phyloP scores from a whole-genome alignment of 2,797 vertebrate genomes.

The Jordanella pulchra region DNA sequence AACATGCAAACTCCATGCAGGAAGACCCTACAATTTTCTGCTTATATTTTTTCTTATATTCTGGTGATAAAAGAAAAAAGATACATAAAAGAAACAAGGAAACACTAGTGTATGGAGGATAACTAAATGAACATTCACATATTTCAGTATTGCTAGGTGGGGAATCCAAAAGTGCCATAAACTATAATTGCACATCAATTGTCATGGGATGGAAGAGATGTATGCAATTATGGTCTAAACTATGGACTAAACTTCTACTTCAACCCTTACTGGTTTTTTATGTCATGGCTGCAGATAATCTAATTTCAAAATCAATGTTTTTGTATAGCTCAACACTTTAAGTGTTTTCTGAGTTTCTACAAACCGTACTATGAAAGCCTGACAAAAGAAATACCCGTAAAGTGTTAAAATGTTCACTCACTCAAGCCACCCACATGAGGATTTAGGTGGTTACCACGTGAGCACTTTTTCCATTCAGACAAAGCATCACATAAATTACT shows the following conservation, averaged over 20 bases:
- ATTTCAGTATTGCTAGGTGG: neutral
- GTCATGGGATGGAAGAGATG: neutral
- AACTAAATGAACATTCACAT: neutral
- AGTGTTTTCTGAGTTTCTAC: neutral
- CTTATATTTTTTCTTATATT: neutral
- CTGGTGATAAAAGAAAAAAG: neutral
- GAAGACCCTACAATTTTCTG: too few relatives aligned
- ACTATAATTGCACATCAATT: neutral
- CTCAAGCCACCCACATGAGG: neutral
- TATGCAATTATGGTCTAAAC: neutral
- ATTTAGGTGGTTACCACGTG: constrained; percentile 20
- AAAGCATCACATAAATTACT: constrained; percentile 48
- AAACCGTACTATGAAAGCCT: neutral
- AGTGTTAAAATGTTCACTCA: constrained; percentile 8
- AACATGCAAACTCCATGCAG: too few relatives aligned
- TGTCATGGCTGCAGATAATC: neutral
- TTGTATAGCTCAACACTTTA: neutral
- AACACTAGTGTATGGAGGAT: neutral
- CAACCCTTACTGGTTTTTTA: neutral
- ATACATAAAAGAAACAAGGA: neutral
- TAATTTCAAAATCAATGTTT: neutral
- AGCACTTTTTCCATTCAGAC: constrained; percentile 21
- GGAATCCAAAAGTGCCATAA: neutral
- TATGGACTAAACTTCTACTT: neutral
- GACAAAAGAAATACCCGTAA: neutral